Evolutionary conservation across 2,113 vertebrate genomes (phyloP), one percentile per base, ranked within the genome.

Genomic region (Chelonoidis abingdonii): DNA sequence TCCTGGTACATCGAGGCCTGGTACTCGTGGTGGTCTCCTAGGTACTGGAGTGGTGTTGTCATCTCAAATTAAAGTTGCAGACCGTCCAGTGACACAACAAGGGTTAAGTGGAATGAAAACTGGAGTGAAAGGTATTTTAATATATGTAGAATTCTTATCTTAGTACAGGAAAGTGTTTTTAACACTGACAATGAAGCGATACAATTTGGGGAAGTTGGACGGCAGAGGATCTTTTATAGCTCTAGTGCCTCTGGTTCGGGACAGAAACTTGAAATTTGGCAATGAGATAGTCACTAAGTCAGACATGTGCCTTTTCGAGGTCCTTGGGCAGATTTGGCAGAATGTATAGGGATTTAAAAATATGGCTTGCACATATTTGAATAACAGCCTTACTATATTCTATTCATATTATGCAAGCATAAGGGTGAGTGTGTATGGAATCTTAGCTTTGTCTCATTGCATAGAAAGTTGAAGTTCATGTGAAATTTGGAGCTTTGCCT

Each of bases 101-200:
- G 99, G 99, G 9, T 98, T 99, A 95, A 99, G 99, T 93, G 99
- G 99, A 91, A 99, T 99, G 99, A 99, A 99, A 98, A 99, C 99
- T 38, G 99, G 98, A 35, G 95, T 99, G 93, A 99, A 99, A 99
- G 99, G 99, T 99, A 98, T 81, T 76, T 93, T 87, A 38, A 92
- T 93, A 95, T 93, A 84, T 83, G 31, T 88, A 92, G 31, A 82
- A 86, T 13, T 82, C 1, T 84, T 31, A 79, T 62, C 93, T 92
- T 93, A 81, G 3, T 84, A 52, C 14, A 38, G 80, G 47, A 94
- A 89, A 24, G 2, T 3, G 90, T 41, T 90, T 89, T 44, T 2
- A 75, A n/a, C 57, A 8, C 7, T 81, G 53, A 85, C 65, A 69
- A 29, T 31, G 62, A 80, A 59, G 92, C 17, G 92, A 13, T 91